A percentile compares a stretch with the other conserved stretches of the same genome.
Evolutionary conservation across 2,888 invertebrate genomes (phyloP).

Genomic region (Apotomis betuletana): DNA sequence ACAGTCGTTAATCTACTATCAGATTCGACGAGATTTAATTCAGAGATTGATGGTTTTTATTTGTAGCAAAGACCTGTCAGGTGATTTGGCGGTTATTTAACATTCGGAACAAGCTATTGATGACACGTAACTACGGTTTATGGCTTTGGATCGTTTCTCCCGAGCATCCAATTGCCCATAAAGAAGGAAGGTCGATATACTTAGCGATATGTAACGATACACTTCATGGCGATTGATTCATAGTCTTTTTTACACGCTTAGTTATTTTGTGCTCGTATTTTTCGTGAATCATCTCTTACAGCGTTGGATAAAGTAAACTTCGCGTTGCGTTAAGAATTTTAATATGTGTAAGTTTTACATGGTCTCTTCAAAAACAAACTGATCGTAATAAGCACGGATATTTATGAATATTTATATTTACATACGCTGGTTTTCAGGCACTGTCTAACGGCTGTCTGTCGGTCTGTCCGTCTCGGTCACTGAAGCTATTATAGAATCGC

Average conservation of each 20-base stretch:
- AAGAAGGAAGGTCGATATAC: slow-evolving; percentile 69
- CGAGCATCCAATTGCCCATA: slow-evolving; percentile 61
- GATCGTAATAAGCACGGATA: slow-evolving; percentile 11
- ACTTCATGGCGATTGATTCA: slow-evolving; percentile 60
- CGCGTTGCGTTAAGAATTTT: slow-evolving; percentile 9
- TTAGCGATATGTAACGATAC: slow-evolving; percentile 56
- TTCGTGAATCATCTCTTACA: slow-evolving; percentile 30
- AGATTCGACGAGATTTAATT: slow-evolving; percentile 29
- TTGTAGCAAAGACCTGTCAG: slow-evolving; percentile 2
- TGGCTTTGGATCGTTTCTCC: slow-evolving; percentile 51
- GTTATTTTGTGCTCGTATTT: slow-evolving; percentile 27
- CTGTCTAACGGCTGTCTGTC: slow-evolving; percentile 30
- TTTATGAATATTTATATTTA: slow-evolving; percentile 11
- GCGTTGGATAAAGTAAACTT: slow-evolving; percentile 25
- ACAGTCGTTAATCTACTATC: slow-evolving; percentile 29
- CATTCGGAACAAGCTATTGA: slow-evolving; percentile 54
- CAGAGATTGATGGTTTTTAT: slow-evolving; percentile 26
- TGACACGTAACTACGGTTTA: slow-evolving; percentile 57
- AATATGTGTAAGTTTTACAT: slow-evolving; percentile 6
- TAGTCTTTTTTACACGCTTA: slow-evolving; percentile 45
- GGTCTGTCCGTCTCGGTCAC: slow-evolving; percentile 25
- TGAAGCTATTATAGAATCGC: slow-evolving; percentile 25
- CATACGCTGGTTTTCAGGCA: neutral
- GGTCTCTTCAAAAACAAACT: neutral
- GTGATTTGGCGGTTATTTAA: slow-evolving; percentile 45